Conservation (phyloP, 1,140 invertebrate genomes). For the Drosophila kepulauana region DNA sequence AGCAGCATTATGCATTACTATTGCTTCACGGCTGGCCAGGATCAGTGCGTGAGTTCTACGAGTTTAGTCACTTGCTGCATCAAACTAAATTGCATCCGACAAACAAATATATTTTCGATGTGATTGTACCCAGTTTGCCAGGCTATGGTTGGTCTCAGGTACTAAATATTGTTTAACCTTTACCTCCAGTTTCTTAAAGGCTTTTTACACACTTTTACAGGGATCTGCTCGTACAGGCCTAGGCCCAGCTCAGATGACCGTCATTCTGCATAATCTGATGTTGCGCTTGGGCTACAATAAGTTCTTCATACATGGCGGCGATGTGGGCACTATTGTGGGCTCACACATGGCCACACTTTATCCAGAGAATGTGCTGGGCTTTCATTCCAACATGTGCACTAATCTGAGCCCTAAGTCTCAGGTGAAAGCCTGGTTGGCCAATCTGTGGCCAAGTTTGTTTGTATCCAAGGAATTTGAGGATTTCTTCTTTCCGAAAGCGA, state of each 20-base stretch:
- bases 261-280: slow-evolving; percentile 94
- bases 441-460: slow-evolving; percentile 86
- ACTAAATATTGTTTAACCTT: neutral
- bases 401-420: slow-evolving; percentile 57
- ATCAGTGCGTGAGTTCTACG: slow-evolving; percentile 93
- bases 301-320: slow-evolving; percentile 94
- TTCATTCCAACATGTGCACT: slow-evolving; percentile 89
- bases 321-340: slow-evolving; percentile 90
- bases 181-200: neutral
- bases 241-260: slow-evolving; percentile 88
- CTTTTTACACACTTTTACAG: slow-evolving; percentile 36
- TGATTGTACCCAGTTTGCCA: slow-evolving; percentile 92
- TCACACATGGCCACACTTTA: slow-evolving; percentile 89
- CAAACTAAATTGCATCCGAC: slow-evolving; percentile 85
- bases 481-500: slow-evolving; percentile 88
- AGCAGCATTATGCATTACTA: slow-evolving; percentile 87
- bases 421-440: slow-evolving; percentile 85
- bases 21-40: slow-evolving; percentile 96
- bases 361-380: slow-evolving; percentile 88
- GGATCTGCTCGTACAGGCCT: slow-evolving; percentile 88
- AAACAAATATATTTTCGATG: slow-evolving; percentile 90
- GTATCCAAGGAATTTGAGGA: slow-evolving; percentile 86
- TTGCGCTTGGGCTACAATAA: slow-evolving; percentile 90
- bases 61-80: slow-evolving; percentile 90
- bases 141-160: slow-evolving; percentile 91